These are phyloP conservation scores for Herpetotheres cachinnans DNA, from an alignment of 2,113 vertebrate species.

Conservation along the genomic window DNA sequence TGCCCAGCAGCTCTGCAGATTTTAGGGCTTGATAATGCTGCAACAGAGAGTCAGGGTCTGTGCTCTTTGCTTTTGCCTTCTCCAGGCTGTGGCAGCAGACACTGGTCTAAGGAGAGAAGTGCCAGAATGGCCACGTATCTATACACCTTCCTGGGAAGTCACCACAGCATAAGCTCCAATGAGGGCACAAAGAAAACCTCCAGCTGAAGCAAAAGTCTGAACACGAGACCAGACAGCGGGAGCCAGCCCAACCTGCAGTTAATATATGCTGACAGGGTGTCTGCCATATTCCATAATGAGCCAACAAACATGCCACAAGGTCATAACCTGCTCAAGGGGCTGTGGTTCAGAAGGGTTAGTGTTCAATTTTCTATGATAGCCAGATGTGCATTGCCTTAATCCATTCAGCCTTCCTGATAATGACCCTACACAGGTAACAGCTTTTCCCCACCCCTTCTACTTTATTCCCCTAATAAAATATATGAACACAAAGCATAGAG, in stretches of 20 bases:
- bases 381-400: slow-evolving; percentile 11
- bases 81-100: not conserved
- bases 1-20: not conserved
- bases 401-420: slow-evolving; percentile 24
- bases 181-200: not conserved
- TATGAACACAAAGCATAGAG: slow-evolving; percentile 67
- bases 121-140: not conserved
- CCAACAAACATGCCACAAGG: not conserved
- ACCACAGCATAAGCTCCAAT: not conserved
- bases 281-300: not conserved
- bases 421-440: not conserved
- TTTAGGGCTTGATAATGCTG: not conserved
- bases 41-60: not conserved
- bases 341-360: not conserved
- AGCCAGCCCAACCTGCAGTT: not conserved
- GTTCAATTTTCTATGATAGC: not conserved
- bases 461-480: slow-evolving; percentile 51
- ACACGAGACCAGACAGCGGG: not conserved
- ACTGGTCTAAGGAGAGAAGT: not conserved
- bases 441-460: slow-evolving; percentile 25
- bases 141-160: not conserved
- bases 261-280: not conserved
- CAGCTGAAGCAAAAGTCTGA: not conserved
- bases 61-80: not conserved
- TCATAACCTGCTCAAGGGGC: not conserved